Evolutionary conservation across 2,888 invertebrate species (phyloP), one percentile per base, ranked within the genome.

Genomic region (Heliconius erato): DNA sequence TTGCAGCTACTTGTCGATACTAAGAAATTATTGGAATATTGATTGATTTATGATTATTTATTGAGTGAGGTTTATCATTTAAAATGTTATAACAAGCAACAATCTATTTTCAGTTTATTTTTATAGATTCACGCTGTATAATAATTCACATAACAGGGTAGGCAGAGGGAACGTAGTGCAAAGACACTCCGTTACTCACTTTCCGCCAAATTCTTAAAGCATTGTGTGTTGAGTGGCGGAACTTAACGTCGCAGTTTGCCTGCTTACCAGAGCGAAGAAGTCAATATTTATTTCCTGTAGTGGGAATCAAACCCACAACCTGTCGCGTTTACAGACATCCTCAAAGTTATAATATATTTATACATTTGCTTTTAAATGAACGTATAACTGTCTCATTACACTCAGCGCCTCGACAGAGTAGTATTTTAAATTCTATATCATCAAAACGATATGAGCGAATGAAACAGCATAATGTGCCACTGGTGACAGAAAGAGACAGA

Each of bases 401-500:
- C 44, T 79, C 74, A 72, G 79, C 74, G 74, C 79, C 79, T 69
- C 67, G 54, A 79, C 79, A 79, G 11, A 59, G 79, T 74, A 68
- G 71, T 65, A 79, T 79, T 79, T 79, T 74, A 79, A 69, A 79
- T 79, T 76, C 68, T 49, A 79, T 59, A 72, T 68, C 76, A 68
- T 78, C 68, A n/a, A 68, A 78, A 78, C 23, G 49, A 76, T 79
- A 82, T 59, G 79, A 74, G 80, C 49, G 80, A 84, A 65, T 32
- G 82, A 80, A 79, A 79, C 19, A 76, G 72, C 35, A 68, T 82
- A 59, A 54, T 19, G 40, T 65, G 88, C 88, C 87, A 63, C 76
- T 86, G 84, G 81, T 40, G 89, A 82, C 82, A 81, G 88, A 91
- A 86, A 32, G 88, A 85, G 89, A 90, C 68, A 49, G 86, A 65